Percentiles rank a stretch among this genome's conserved stretches.
These are phyloP conservation scores for Heliconius melpomene DNA, from an alignment of 1,140 invertebrate species.

Conservation along the genomic window DNA sequence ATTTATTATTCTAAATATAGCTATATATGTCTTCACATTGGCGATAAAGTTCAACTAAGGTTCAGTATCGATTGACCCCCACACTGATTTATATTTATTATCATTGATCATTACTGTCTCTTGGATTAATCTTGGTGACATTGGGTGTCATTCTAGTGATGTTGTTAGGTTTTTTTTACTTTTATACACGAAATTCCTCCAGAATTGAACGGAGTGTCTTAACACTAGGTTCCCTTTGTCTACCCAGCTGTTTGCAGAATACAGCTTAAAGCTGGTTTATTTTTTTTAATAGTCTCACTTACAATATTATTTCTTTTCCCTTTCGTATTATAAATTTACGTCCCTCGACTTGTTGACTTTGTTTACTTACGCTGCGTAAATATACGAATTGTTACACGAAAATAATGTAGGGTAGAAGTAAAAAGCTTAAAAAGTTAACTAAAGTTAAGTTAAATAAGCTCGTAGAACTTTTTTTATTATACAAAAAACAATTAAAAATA, in stretches of 20 bases:
- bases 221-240: too few species aligned
- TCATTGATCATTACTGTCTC: slow-evolving; percentile 32
- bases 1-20: slow-evolving; percentile 20
- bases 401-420: background rate
- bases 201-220: too few species aligned
- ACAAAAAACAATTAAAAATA: background rate
- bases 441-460: too few species aligned
- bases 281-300: background rate
- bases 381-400: background rate
- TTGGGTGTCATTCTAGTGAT: background rate
- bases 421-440: background rate
- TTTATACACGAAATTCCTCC: too few species aligned
- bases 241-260: too few species aligned
- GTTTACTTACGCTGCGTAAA: background rate
- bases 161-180: background rate
- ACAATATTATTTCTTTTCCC: background rate
- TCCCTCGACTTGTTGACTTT: background rate
- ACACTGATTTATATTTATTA: slow-evolving; percentile 41
- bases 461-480: background rate
- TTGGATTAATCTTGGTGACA: slow-evolving; percentile 33
- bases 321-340: background rate
- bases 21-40: slow-evolving; percentile 12
- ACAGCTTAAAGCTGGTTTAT: background rate
- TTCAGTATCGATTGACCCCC: slow-evolving; percentile 41
- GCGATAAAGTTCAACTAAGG: slow-evolving; percentile 35